Evolutionary conservation across 53 echinoderm and acorn worm species (phyloP), one percentile per base, ranked within the genome.

Genomic region (Astropecten irregularis): DNA sequence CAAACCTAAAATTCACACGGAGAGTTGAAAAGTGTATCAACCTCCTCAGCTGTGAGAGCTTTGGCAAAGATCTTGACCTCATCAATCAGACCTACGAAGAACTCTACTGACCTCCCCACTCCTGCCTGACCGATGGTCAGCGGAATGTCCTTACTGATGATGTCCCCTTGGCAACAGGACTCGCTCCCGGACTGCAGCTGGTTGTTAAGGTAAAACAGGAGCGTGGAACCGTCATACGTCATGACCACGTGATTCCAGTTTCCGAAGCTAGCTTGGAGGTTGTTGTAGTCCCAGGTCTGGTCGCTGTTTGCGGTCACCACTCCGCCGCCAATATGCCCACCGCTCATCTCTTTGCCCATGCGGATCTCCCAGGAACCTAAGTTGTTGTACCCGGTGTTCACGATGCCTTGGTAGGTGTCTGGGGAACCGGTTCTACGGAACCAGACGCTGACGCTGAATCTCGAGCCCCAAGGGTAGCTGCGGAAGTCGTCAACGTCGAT

Each of bases 71-170:
- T n/a, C n/a, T n/a, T n/a, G n/a, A n/a, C n/a, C n/a, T 92, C 92
- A 34, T 92, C 92, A 42, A 92, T 86, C 38, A 83, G 68, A 10
- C 92, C 92, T 36, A 82, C 73, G 76, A 92, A 92, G 27, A 74
- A 89, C 49, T 92, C 92, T 3, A 14, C 25, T 16, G 16, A 0
- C 14, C 2, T 63, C 9, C 92, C 92, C 18, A 38, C 44, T 16
- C 92, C 92, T 15, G 89, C 86, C 64, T 92, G 92, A 7, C 92
- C 92, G 32, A 92, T 92, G 14, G 89, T 89, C 15, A 92, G 67
- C 1, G 89, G n/a, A n/a, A n/a, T n/a, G n/a, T n/a, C n/a, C n/a
- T n/a, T n/a, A n/a, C n/a, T n/a, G n/a, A n/a, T n/a, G 86, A 92
- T 89, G 20, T 81, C 49, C 22, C 92, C 92, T 3, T 66, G 57